A percentile compares a stretch with the other conserved stretches of the same genome.
Conservation (phyloP, 1,140 invertebrate genomes). For the Zaprionus kolodkinae region DNA sequence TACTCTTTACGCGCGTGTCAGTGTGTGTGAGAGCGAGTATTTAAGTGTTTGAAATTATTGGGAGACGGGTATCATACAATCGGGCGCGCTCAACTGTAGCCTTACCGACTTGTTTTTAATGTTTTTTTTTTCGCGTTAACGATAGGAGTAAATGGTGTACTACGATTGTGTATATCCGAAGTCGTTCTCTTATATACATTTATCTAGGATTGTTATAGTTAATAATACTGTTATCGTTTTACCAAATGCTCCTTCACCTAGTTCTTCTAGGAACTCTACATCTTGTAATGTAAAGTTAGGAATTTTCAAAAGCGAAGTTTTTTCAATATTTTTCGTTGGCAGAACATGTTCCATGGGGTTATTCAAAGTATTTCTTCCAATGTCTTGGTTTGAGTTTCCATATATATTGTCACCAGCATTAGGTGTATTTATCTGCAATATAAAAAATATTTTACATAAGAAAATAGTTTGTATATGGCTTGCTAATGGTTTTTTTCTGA, state of each 20-base stretch:
- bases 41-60: no score
- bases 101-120: no score
- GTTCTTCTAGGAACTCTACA: constrained; percentile 95
- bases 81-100: no score
- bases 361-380: constrained; percentile 85
- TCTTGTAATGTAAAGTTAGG: constrained; percentile 90
- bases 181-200: no score
- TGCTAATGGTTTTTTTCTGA: no score
- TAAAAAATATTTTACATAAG: neutral
- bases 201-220: neutral
- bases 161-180: no score
- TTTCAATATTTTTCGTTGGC: constrained; percentile 83
- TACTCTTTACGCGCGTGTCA: no score
- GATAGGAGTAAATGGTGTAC: no score
- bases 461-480: neutral
- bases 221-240: constrained; percentile 61
- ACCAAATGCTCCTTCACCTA: constrained; percentile 98
- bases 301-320: constrained; percentile 86
- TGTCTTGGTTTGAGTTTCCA: constrained; percentile 90
- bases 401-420: constrained; percentile 92
- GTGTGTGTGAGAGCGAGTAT: no score
- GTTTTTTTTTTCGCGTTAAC: no score
- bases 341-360: constrained; percentile 49
- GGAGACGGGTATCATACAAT: no score
- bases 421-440: constrained; percentile 86